These are phyloP conservation scores for Eulemur rufifrons DNA, from an alignment of 2,113 vertebrate species.

Conservation along the genomic window DNA sequence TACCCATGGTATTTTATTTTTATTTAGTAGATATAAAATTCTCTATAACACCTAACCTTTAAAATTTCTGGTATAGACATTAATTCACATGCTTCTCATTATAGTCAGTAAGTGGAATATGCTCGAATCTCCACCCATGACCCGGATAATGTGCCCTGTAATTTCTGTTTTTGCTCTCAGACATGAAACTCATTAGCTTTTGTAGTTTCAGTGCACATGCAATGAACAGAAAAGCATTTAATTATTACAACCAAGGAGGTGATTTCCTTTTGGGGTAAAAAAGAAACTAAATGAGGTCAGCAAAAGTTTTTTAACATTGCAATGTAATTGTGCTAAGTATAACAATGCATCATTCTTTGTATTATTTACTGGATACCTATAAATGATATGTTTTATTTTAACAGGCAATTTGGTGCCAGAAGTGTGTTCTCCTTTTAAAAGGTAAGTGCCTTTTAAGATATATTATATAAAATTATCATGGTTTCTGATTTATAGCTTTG, in stretches of 20 bases:
- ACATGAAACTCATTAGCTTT: conserved; percentile 68
- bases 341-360: neutral
- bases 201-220: conserved; percentile 7
- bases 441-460: conserved; percentile 79
- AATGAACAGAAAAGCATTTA: conserved; percentile 47
- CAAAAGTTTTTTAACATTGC: conserved; percentile 6
- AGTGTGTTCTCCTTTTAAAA: conserved; percentile 60
- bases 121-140: neutral
- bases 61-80: neutral
- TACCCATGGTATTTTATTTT: neutral
- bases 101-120: neutral
- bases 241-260: conserved; percentile 47
- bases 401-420: conserved; percentile 75
- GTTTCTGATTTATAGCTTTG: conserved; percentile 59
- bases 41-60: neutral
- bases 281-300: conserved; percentile 42
- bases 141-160: neutral
- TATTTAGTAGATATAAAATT: neutral
- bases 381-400: conserved; percentile 70
- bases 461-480: conserved; percentile 53
- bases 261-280: conserved; percentile 31
- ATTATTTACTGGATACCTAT: conserved; percentile 44
- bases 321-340: neutral
- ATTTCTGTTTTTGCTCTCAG: conserved; percentile 58
- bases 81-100: neutral